These are phyloP conservation scores for Chelmon rostratus DNA, from an alignment of 2,797 vertebrate genomes.

Conservation along the genomic window DNA sequence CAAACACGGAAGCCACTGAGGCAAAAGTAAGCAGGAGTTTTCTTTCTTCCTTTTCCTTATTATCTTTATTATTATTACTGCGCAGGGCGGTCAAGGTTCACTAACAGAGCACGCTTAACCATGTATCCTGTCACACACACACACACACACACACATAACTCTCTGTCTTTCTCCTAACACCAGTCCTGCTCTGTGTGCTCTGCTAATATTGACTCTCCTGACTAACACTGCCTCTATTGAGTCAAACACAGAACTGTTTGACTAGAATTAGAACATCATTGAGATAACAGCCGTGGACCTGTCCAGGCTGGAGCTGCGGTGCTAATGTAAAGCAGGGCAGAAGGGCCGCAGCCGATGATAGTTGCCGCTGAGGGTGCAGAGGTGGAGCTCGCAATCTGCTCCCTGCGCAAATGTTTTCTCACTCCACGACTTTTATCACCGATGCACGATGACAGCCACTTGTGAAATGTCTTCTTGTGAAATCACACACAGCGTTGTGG, in stretches of 20 bases:
- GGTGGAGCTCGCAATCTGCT: conserved; percentile 60
- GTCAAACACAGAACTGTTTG: conserved; percentile 90
- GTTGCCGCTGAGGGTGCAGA: conserved; percentile 49
- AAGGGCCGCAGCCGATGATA: conserved; percentile 46
- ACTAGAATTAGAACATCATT: conserved; percentile 90
- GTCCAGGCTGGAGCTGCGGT: conserved; percentile 73
- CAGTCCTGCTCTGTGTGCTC: conserved; percentile 90
- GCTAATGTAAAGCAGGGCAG: conserved; percentile 74
- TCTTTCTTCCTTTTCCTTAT: conserved; percentile 79
- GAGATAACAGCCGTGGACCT: conserved; percentile 87
- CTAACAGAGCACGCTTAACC: conserved; percentile 75
- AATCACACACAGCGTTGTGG: conserved; percentile 49
- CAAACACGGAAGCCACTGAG: conserved; percentile 69
- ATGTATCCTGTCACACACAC: conserved; percentile 66
- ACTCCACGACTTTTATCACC: conserved; percentile 57
- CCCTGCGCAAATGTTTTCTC: conserved; percentile 71
- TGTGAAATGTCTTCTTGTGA: conserved; percentile 68
- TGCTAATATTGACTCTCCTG: conserved; percentile 96
- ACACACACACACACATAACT: conserved; percentile 50
- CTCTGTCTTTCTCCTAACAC: conserved; percentile 88
- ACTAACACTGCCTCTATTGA: conserved; percentile 92
- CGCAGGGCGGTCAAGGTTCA: conserved; percentile 82
- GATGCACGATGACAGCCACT: conserved; percentile 63
- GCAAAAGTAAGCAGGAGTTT: conserved; percentile 74
- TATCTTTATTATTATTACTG: conserved; percentile 79